Evolutionary conservation across 2,113 vertebrate genomes (phyloP), one percentile per base, ranked within the genome.

Genomic region (Gymnobelideus leadbeateri): DNA sequence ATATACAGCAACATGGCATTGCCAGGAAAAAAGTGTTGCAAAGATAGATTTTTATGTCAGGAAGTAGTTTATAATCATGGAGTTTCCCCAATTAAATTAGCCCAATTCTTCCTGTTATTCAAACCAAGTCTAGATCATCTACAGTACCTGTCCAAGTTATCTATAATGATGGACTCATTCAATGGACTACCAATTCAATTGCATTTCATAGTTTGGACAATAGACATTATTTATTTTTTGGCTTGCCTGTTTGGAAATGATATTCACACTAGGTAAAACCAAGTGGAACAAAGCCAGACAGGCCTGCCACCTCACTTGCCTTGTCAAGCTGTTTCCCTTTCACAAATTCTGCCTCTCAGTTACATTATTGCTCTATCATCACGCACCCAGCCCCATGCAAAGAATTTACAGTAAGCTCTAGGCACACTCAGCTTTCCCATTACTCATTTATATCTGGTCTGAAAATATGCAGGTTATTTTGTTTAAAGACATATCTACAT

Each of bases 381-480:
- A 3, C 10, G 19, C 37, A 84, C 21, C 37, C n/a, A 84, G 7
- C 37, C 16, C 21, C 9, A 92, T 31, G 93, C 10, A 89, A 94
- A 53, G 1, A 90, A 57, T 54, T 31, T 3, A 50, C n/a, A 94
- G 8, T 50, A 37, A 31, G 46, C 2, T 21, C 51, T 90, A 49
- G 92, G 25, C 11, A 61, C 94, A 95, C 46, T 89, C 10, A 19
- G 31, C 2, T 94, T 92, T 0, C 24, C 57, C 1, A 31, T 6
- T 92, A n/a, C 0, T 21, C 37, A 2, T 92, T 93, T 24, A 47
- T 31, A 57, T 54, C 14, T 95, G 84, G 37, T 92, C 94, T 96
- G 21, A 95, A 95, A 97, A 96, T 14, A 94, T 57, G 25, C 23
- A 95, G 47, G 97, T 93, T 51, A 2, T 23, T 93, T 93, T 92